These are phyloP conservation scores for Pentamera pediparva DNA, from an alignment of 53 echinoderm and acorn worm genomes.

Conservation along the genomic window DNA sequence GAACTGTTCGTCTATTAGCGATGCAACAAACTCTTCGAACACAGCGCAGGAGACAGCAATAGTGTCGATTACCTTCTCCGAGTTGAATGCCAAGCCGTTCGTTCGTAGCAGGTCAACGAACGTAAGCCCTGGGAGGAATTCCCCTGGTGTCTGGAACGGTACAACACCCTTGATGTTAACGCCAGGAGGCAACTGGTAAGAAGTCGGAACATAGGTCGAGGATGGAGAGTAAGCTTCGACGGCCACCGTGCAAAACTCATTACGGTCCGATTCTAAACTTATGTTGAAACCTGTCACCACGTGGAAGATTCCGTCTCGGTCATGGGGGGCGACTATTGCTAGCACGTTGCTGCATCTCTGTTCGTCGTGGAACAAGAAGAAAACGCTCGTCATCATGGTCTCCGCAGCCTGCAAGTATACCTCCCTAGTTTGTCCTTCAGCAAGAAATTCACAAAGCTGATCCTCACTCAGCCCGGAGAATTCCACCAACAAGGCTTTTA, in stretches of 20 bases:
- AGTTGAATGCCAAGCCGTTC: not conserved
- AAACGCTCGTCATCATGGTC: not conserved
- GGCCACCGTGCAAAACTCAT: not conserved
- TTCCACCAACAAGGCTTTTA: not conserved
- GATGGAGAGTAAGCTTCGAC: not conserved
- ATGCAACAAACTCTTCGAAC: not conserved
- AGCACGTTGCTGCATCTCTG: not conserved
- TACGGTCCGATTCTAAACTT: too few species aligned
- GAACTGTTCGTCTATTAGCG: not conserved
- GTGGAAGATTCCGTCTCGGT: not conserved
- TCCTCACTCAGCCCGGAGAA: not conserved
- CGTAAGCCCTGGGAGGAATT: slow-evolving; percentile 5
- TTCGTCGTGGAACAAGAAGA: not conserved
- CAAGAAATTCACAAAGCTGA: not conserved
- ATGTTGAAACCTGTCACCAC: not conserved
- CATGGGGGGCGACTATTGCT: not conserved
- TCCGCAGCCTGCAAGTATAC: not conserved
- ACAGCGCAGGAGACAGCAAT: slow-evolving; percentile 3
- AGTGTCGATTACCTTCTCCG: slow-evolving; percentile 10
- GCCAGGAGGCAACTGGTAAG: not conserved
- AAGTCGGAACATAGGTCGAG: not conserved
- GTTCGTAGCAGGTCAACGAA: not conserved
- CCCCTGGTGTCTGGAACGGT: slow-evolving; percentile 11
- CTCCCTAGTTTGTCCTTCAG: slow-evolving; percentile 7
- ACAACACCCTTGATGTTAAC: not conserved